A percentile compares a stretch with the other conserved stretches of the same genome.
phyloP scores from a whole-genome alignment of 1,140 invertebrate species.

The Solen grandis region DNA sequence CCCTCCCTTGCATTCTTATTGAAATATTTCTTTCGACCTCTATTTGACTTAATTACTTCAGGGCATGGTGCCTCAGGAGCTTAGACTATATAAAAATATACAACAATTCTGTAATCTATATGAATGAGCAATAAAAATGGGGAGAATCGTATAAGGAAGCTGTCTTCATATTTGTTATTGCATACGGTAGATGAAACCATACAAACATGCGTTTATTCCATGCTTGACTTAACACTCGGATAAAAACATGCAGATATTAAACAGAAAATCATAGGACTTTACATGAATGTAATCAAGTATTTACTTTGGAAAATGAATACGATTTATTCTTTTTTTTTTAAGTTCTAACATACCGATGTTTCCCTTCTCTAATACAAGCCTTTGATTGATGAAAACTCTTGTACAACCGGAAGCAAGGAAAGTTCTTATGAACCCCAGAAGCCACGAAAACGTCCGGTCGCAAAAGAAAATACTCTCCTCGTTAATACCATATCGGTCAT shows the following conservation, averaged over 20 bases:
- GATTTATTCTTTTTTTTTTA: background rate
- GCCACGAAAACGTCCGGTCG: constrained; percentile 47
- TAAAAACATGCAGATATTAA: background rate
- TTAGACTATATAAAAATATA: too few relatives aligned
- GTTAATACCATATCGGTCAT: background rate
- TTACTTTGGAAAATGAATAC: too few relatives aligned
- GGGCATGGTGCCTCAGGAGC: too few relatives aligned
- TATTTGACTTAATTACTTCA: too few relatives aligned
- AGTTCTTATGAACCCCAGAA: constrained; percentile 44
- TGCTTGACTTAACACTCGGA: too few relatives aligned
- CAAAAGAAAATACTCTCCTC: constrained; percentile 2
- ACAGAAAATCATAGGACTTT: background rate
- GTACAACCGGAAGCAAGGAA: constrained; percentile 39
- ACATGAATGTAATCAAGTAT: too few relatives aligned
- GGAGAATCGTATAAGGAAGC: too few relatives aligned
- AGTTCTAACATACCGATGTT: constrained; percentile 1
- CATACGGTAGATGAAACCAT: background rate
- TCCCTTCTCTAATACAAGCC: background rate
- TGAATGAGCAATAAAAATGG: background rate
- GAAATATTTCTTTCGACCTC: too few relatives aligned
- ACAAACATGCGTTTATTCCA: too few relatives aligned
- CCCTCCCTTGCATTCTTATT: too few relatives aligned
- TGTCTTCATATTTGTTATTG: background rate
- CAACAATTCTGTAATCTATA: background rate
- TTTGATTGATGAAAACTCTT: constrained; percentile 22